Evolutionary conservation across 2,888 invertebrate genomes (phyloP), one percentile per base, ranked within the genome.

Genomic region (Cremastobaeus sp.): DNA sequence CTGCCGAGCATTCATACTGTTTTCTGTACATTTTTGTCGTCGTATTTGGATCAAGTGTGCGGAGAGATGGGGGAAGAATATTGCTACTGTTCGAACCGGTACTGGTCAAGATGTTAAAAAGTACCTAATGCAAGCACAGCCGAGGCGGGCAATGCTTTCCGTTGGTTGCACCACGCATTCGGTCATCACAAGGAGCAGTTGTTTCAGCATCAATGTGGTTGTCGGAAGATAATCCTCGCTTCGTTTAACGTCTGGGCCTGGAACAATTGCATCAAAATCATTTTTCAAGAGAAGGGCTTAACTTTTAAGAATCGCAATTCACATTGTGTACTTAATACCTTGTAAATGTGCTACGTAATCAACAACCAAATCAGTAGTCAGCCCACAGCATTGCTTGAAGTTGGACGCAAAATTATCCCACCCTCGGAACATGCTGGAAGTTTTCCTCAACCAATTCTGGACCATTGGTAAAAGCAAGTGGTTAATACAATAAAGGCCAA

Each of bases 361-460:
- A 0, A 97, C 97, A 28, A 97, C 92, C 21, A 97, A 90, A 83
- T 98, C 97, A 0, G 96, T 96, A 8, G 96, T 94, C 88, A 97
- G 92, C 5, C 98, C 97, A 83, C 96, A 96, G 84, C 96, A 97
- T 84, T 98, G 97, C 84, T 97, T 97, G 83, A 97, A 97, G 87
- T 96, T 97, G 76, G 96, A 93, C 86, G 95, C 94, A 48, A 94
- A 92, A 77, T 90, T 90, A 78, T 94, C 92, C 92, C 94, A 93
- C 74, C 93, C 91, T 76, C 92, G 90, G 78, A 92, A 92, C 3
- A 92, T 91, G 79, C 93, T 92, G 11, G 92, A 90, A 14, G 92
- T 92, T 77, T 89, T 89, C 8, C 97, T 90, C 68, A 97, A 89
- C 98, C 98, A 98, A 82, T 94, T 94, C 88, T 98, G 98, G 11